Percentiles rank a stretch among this genome's conserved stretches.
Evolutionary conservation across 2,888 invertebrate genomes (phyloP).

Genomic region (Archips xylosteana): DNA sequence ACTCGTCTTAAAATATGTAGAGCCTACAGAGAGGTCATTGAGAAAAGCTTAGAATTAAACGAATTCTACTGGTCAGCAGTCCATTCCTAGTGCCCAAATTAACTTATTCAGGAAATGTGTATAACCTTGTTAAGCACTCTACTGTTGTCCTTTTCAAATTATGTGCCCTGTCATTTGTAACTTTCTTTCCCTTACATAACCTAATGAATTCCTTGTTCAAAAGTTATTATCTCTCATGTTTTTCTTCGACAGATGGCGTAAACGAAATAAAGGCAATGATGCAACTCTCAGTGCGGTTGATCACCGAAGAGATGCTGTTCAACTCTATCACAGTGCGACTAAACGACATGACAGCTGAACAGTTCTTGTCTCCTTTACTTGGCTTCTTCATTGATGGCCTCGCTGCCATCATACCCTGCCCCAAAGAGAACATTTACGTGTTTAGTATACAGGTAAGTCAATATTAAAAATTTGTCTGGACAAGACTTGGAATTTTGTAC

Average conservation of each 20-base stretch:
- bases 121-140: not conserved
- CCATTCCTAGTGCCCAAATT: too few species aligned
- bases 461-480: not conserved
- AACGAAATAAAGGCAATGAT: conserved; percentile 97
- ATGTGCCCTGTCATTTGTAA: too few species aligned
- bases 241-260: conserved; percentile 89
- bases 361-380: conserved; percentile 95
- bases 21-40: too few species aligned
- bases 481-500: too few species aligned
- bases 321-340: conserved; percentile 97
- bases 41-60: too few species aligned
- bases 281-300: conserved; percentile 94
- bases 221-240: not conserved
- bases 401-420: conserved; percentile 96
- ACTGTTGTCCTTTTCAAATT: not conserved
- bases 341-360: conserved; percentile 96
- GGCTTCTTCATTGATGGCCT: conserved; percentile 95
- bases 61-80: too few species aligned
- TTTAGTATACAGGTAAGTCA: conserved; percentile 94
- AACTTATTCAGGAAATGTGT: too few species aligned
- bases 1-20: too few species aligned
- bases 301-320: conserved; percentile 97
- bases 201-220: not conserved
- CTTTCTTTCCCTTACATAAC: not conserved
- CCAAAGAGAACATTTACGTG: conserved; percentile 95